A percentile compares a stretch with the other conserved stretches of the same genome.
phyloP scores from a whole-genome alignment of 2,797 vertebrate genomes.

The Ctenopoma kingsleyae region DNA sequence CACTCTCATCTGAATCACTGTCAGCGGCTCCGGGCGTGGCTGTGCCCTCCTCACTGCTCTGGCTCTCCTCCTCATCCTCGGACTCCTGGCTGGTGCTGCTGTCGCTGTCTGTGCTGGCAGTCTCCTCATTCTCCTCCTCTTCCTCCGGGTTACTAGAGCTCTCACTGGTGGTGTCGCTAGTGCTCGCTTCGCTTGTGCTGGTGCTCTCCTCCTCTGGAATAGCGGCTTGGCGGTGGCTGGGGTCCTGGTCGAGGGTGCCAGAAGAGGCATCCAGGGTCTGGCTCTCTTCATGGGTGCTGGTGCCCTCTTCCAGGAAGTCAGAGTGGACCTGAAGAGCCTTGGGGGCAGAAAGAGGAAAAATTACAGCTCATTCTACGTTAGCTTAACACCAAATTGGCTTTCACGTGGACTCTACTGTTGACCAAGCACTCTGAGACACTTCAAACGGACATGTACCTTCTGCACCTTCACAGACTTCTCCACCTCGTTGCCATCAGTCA shows the following conservation, averaged over 20 bases:
- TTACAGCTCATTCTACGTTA: background rate
- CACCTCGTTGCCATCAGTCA: conserved; percentile 77
- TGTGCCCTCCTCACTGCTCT: conserved; percentile 83
- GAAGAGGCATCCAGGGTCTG: conserved; percentile 74
- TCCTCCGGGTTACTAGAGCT: conserved; percentile 66
- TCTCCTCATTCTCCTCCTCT: conserved; percentile 61
- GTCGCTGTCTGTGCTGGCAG: conserved; percentile 47
- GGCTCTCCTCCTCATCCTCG: conserved; percentile 68
- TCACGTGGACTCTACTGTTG: background rate
- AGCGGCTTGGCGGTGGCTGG: conserved; percentile 54
- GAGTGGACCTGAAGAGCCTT: conserved; percentile 81
- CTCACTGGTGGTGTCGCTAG: conserved; percentile 50
- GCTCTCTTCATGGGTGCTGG: conserved; percentile 84
- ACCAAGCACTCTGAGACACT: background rate
- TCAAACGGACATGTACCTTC: conserved; percentile 76
- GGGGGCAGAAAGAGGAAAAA: background rate
- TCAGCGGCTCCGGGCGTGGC: conserved; percentile 76
- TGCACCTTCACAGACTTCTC: conserved; percentile 81
- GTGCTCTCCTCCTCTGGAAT: conserved; percentile 50
- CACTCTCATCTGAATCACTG: conserved; percentile 77
- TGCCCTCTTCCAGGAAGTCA: conserved; percentile 79
- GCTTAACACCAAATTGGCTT: background rate
- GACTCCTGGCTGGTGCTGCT: conserved; percentile 72
- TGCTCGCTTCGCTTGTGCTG: conserved; percentile 46
- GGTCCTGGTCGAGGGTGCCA: conserved; percentile 58